Percentiles rank a stretch among this genome's conserved stretches.
phyloP scores from a whole-genome alignment of 1,140 invertebrate species.

The Metopolophium dirhodum region DNA sequence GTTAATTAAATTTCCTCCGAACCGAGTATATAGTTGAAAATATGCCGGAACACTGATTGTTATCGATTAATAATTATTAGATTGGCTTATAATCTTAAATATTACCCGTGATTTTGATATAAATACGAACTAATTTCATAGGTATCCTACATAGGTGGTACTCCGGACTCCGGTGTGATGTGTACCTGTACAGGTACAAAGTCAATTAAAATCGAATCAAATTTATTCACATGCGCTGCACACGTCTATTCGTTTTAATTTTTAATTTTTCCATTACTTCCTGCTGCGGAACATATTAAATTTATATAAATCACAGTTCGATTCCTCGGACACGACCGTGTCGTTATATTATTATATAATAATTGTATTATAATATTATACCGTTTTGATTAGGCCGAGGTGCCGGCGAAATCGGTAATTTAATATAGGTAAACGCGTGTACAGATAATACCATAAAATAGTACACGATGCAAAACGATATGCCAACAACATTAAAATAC shows the following conservation, averaged over 20 bases:
- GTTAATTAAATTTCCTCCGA: slow-evolving; percentile 5
- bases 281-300: background rate
- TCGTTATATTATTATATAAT: background rate
- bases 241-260: background rate
- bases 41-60: background rate
- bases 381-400: background rate
- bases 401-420: no score
- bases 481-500: no score
- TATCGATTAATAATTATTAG: background rate
- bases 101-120: background rate
- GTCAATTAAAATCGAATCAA: background rate
- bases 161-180: no score
- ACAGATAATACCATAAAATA: no score
- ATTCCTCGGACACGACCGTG: background rate
- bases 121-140: background rate
- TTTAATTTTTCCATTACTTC: background rate
- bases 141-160: background rate
- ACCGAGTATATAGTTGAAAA: background rate
- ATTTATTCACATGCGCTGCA: background rate
- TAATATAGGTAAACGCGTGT: no score
- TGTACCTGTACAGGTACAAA: background rate
- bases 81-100: background rate
- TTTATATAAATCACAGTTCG: background rate
- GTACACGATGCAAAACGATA: no score
- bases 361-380: background rate